Percentiles rank a stretch among this genome's conserved stretches.
Evolutionary conservation across 2,888 invertebrate species (phyloP).

Genomic region (Chymomyza procnemis): DNA sequence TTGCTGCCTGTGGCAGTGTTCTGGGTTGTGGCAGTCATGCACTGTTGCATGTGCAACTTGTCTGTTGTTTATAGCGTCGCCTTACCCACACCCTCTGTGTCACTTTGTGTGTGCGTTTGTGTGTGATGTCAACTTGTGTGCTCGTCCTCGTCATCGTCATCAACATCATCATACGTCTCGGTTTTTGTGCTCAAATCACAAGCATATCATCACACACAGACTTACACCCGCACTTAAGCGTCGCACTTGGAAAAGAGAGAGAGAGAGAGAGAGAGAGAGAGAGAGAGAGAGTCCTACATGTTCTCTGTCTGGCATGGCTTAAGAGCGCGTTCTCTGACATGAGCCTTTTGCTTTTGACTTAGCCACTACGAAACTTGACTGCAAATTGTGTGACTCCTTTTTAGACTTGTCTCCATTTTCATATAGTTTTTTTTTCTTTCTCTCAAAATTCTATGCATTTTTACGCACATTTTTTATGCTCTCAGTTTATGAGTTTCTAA

Average conservation of each 20-base stretch:
- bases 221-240: conserved; percentile 9
- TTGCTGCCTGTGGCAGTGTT: conserved; percentile 41
- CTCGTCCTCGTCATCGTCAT: conserved; percentile 9
- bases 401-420: too few relatives aligned
- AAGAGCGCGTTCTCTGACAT: background rate
- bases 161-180: conserved; percentile 63
- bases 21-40: conserved; percentile 52
- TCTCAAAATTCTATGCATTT: background rate
- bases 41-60: conserved; percentile 67
- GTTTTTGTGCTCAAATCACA: conserved; percentile 63
- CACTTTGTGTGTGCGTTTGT: conserved; percentile 22
- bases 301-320: background rate
- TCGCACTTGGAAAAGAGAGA: too few relatives aligned
- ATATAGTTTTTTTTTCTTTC: background rate
- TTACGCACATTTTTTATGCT: background rate
- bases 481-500: conserved; percentile 3
- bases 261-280: too few relatives aligned
- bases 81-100: conserved; percentile 24
- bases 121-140: conserved; percentile 1
- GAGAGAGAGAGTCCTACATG: background rate
- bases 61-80: conserved; percentile 65
- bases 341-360: background rate
- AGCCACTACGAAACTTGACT: background rate
- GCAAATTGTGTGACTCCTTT: background rate
- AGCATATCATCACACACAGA: conserved; percentile 56